These are phyloP conservation scores for Cirrhinus molitorella DNA, from an alignment of 2,797 vertebrate genomes.

Conservation along the genomic window DNA sequence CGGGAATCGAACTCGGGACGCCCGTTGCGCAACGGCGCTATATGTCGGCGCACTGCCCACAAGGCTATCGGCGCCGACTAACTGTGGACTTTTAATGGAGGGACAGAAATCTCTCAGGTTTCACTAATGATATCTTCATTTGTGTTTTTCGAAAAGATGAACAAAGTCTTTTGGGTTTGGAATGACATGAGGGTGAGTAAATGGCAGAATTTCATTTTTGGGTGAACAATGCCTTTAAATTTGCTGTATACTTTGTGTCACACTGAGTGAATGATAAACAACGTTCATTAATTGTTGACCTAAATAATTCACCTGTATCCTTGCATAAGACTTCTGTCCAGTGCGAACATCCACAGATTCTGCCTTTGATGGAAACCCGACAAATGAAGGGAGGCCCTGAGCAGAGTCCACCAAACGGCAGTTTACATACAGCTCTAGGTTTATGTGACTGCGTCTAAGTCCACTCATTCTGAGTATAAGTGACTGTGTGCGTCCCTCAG, in stretches of 20 bases:
- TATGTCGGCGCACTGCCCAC: too few relatives aligned
- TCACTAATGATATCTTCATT: background rate
- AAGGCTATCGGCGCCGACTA: too few relatives aligned
- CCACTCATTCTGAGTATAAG: conserved; percentile 81
- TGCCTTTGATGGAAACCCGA: conserved; percentile 76
- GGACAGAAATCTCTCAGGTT: background rate
- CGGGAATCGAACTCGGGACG: too few relatives aligned
- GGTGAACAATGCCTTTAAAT: background rate
- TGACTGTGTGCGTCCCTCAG: conserved; percentile 80
- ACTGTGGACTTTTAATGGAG: too few relatives aligned
- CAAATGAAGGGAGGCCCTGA: conserved; percentile 78
- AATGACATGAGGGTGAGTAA: background rate
- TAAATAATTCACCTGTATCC: conserved; percentile 81
- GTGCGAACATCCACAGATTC: conserved; percentile 81
- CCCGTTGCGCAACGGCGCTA: too few relatives aligned
- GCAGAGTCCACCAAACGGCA: conserved; percentile 83
- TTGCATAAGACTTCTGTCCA: conserved; percentile 81
- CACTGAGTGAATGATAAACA: background rate
- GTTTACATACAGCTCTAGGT: conserved; percentile 84
- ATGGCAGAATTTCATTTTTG: background rate
- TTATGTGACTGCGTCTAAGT: conserved; percentile 76
- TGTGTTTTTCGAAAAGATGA: background rate
- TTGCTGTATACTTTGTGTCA: background rate
- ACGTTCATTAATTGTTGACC: conserved; percentile 5
- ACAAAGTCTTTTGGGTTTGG: background rate